Evolutionary conservation across 2,113 vertebrate genomes (phyloP).

Genomic region (Silurus meridionalis): DNA sequence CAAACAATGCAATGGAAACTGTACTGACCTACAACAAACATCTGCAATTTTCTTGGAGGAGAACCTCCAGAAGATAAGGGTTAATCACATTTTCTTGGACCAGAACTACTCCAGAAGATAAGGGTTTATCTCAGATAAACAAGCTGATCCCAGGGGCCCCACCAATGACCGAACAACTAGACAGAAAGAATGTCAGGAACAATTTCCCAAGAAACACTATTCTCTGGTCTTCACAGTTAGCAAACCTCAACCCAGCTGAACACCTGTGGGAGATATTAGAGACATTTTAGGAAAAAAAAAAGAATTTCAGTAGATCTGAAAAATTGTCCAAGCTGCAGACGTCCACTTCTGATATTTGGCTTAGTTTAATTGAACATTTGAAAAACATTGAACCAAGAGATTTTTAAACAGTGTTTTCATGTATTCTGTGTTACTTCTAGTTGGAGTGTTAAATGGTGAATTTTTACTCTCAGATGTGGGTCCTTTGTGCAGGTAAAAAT

Average conservation of each 20-base stretch:
- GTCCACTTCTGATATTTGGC: neutral
- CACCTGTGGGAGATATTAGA: too few species aligned
- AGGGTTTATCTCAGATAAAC: neutral
- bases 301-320: too few species aligned
- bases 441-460: neutral
- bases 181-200: neutral
- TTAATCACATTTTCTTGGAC: neutral
- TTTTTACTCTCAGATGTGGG: neutral
- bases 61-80: neutral
- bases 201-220: neutral
- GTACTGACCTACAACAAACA: neutral
- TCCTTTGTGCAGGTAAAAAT: neutral
- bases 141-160: neutral
- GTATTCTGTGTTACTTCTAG: neutral
- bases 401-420: neutral
- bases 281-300: too few species aligned
- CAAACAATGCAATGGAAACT: neutral
- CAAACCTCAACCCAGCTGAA: too few species aligned
- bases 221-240: too few species aligned
- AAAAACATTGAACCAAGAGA: neutral
- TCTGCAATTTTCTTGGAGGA: neutral
- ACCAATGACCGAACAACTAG: conserved; percentile 1
- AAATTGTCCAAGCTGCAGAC: too few species aligned
- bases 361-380: neutral
- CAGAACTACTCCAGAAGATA: neutral